These are phyloP conservation scores for Cichlasoma orientale DNA, from an alignment of 2,797 vertebrate species.

Conservation along the genomic window DNA sequence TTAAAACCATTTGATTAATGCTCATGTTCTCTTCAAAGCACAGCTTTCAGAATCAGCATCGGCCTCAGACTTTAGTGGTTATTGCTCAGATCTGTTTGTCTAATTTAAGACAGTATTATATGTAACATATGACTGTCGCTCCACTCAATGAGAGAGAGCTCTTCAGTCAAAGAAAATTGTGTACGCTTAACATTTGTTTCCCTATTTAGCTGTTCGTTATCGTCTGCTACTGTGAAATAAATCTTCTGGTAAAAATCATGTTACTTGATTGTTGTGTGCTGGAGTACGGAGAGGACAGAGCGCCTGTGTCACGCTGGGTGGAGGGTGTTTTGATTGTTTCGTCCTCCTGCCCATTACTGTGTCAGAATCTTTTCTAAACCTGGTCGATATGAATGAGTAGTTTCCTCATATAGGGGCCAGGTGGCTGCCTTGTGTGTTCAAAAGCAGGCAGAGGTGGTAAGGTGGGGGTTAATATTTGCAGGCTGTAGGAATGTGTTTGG, in stretches of 20 bases:
- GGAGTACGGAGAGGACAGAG: background rate
- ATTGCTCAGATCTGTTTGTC: background rate
- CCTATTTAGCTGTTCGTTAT: background rate
- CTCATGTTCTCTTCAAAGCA: too few species aligned
- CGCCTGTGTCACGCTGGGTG: background rate
- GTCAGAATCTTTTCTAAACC: constrained; percentile 9
- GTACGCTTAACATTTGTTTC: background rate
- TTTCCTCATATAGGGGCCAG: constrained; percentile 49
- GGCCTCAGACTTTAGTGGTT: background rate
- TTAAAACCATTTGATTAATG: background rate
- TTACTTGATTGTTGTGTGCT: background rate
- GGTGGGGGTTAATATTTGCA: constrained; percentile 82
- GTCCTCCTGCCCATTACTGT: background rate
- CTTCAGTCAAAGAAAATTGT: background rate
- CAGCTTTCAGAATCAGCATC: background rate
- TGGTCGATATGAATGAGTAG: constrained; percentile 49
- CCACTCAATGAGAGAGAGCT: background rate
- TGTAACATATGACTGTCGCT: background rate
- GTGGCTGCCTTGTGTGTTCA: constrained; percentile 57
- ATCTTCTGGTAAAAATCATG: background rate
- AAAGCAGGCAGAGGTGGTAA: constrained; percentile 60
- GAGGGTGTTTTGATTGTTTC: background rate
- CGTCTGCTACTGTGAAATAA: background rate
- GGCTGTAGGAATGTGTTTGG: constrained; percentile 81
- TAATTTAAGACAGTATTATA: background rate